These are phyloP conservation scores for Antedon mediterranea DNA, from an alignment of 53 echinoderm and acorn worm genomes.

Conservation along the genomic window DNA sequence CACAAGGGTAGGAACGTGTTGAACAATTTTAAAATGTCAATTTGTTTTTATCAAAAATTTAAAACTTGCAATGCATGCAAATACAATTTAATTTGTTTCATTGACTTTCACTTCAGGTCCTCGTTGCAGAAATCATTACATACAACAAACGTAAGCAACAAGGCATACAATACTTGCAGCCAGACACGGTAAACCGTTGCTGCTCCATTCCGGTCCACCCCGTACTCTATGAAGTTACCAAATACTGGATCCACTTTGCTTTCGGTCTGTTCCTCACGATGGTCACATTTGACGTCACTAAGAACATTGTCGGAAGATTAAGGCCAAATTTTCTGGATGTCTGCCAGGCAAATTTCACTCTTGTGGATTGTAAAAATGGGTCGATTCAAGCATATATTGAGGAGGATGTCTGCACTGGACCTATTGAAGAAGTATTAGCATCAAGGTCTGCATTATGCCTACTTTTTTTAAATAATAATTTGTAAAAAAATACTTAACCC, in stretches of 20 bases:
- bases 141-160: slow-evolving; percentile 63
- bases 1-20: too few species aligned
- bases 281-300: slow-evolving; percentile 62
- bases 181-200: slow-evolving; percentile 79
- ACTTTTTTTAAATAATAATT: too few species aligned
- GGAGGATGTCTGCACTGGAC: slow-evolving; percentile 52
- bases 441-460: not conserved
- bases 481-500: too few species aligned
- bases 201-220: slow-evolving; percentile 76
- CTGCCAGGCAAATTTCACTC: slow-evolving; percentile 55
- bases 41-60: too few species aligned
- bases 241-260: slow-evolving; percentile 50
- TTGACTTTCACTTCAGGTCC: too few species aligned
- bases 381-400: slow-evolving; percentile 35
- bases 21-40: too few species aligned
- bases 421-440: slow-evolving; percentile 8
- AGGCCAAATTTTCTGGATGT: slow-evolving; percentile 77
- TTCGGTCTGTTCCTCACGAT: slow-evolving; percentile 66
- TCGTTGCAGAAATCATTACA: slow-evolving; percentile 59
- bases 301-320: slow-evolving; percentile 77
- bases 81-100: too few species aligned
- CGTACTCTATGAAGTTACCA: slow-evolving; percentile 56
- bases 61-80: too few species aligned
- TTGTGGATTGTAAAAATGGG: slow-evolving; percentile 58
- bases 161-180: slow-evolving; percentile 58